Evolutionary conservation across 2,113 vertebrate species (phyloP).

Genomic region (Callopanchax toddi): DNA sequence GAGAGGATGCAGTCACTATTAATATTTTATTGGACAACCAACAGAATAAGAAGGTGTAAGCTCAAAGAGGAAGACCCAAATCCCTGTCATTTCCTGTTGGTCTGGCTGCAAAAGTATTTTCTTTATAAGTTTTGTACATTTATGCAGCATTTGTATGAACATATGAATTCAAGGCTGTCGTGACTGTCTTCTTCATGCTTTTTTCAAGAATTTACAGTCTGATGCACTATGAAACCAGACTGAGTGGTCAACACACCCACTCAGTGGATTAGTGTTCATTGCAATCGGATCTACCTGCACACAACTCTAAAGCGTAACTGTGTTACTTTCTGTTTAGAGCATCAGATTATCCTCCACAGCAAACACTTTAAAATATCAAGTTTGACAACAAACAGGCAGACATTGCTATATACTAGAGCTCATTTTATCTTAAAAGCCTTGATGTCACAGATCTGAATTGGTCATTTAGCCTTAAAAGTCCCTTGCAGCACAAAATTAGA

Average conservation of each 20-base stretch:
- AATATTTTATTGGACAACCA: conserved; percentile 76
- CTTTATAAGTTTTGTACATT: conserved; percentile 19
- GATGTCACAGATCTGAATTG: conserved; percentile 20
- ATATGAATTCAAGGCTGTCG: background rate
- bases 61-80: conserved; percentile 51
- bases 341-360: conserved; percentile 17
- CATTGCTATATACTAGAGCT: conserved; percentile 24
- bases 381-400: conserved; percentile 45
- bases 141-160: conserved; percentile 19
- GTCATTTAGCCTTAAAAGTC: conserved; percentile 44
- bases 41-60: conserved; percentile 60
- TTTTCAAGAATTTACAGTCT: conserved; percentile 29
- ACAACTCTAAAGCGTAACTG: conserved; percentile 23
- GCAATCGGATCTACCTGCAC: conserved; percentile 35
- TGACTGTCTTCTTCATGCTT: conserved; percentile 1
- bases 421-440: conserved; percentile 43
- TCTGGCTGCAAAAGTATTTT: conserved; percentile 32
- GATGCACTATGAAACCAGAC: conserved; percentile 35
- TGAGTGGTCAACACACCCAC: conserved; percentile 57
- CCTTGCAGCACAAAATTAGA: conserved; percentile 43
- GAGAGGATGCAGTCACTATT: conserved; percentile 57
- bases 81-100: conserved; percentile 10
- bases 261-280: conserved; percentile 61
- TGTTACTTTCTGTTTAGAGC: conserved; percentile 32
- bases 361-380: conserved; percentile 46